Conservation (phyloP, 2,888 invertebrate species). For the Sphinx pinastri region DNA sequence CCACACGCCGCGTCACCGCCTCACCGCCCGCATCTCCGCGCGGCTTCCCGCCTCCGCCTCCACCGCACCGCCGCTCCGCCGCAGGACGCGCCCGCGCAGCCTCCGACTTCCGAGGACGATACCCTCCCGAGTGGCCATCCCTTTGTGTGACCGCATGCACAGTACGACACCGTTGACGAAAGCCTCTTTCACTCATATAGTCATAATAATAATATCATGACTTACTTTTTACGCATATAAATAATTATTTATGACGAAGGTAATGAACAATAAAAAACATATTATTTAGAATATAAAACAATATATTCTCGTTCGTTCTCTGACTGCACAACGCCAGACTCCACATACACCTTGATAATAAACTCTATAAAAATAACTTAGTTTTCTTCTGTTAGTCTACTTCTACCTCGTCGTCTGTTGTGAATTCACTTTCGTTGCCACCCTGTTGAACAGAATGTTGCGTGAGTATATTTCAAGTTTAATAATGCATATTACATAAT, state of each 20-base stretch:
- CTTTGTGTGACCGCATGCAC: constrained; percentile 38
- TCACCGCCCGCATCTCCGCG: constrained; percentile 28
- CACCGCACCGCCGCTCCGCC: constrained; percentile 28
- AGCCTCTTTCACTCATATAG: background rate
- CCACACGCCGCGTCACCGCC: constrained; percentile 28
- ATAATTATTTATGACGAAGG: background rate
- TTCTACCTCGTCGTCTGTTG: constrained; percentile 86
- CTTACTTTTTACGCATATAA: too few relatives aligned
- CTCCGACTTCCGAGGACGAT: constrained; percentile 68
- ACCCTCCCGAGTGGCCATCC: constrained; percentile 59
- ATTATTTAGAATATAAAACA: constrained; percentile 56
- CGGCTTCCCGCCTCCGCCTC: constrained; percentile 33
- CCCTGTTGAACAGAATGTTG: constrained; percentile 61
- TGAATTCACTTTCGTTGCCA: constrained; percentile 86
- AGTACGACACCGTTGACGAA: background rate
- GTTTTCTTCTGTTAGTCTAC: constrained; percentile 75
- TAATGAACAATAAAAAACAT: constrained; percentile 12
- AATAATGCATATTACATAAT: too few relatives aligned
- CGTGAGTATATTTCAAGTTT: constrained; percentile 11
- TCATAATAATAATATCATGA: too few relatives aligned
- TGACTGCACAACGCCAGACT: constrained; percentile 65
- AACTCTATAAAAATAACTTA: constrained; percentile 83
- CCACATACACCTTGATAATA: constrained; percentile 68
- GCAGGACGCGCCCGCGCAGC: constrained; percentile 48
- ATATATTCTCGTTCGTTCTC: constrained; percentile 74